A percentile compares a stretch with the other conserved stretches of the same genome.
Conservation (phyloP, 2,888 invertebrate genomes). For the Willowsia nigromaculata region DNA sequence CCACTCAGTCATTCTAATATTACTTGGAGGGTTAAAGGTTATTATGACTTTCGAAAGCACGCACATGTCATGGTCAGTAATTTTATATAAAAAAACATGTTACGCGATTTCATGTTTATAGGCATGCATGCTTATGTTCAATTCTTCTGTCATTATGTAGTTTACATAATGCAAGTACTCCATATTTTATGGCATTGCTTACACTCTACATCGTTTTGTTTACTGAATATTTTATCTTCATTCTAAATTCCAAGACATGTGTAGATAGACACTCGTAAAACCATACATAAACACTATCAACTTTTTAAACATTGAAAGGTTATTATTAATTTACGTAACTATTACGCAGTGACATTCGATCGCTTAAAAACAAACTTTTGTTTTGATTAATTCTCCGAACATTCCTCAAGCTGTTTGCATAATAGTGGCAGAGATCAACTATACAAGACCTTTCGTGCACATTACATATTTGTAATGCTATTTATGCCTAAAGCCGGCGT, state of each 20-base stretch:
- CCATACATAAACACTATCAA: too few relatives aligned
- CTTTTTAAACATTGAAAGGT: not conserved
- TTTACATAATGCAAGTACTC: not conserved
- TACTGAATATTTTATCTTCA: conserved; percentile 7
- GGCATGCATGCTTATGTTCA: not conserved
- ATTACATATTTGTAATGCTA: not conserved
- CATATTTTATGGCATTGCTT: too few relatives aligned
- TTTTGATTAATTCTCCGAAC: not conserved
- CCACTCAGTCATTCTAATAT: not conserved
- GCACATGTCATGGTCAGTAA: not conserved
- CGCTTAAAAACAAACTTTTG: not conserved
- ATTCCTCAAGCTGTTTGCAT: not conserved
- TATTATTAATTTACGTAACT: not conserved
- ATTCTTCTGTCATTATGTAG: not conserved
- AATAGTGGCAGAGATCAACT: not conserved
- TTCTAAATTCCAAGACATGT: conserved; percentile 40
- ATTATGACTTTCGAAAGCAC: not conserved
- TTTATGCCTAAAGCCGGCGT: too few relatives aligned
- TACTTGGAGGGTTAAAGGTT: not conserved
- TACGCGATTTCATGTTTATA: not conserved
- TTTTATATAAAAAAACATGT: not conserved
- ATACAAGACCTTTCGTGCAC: not conserved
- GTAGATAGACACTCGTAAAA: not conserved
- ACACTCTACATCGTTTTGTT: not conserved
- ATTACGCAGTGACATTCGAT: not conserved